Base-by-base conservation (phyloP, 2,888 invertebrate genomes). In the Ectobius pallidus region DNA sequence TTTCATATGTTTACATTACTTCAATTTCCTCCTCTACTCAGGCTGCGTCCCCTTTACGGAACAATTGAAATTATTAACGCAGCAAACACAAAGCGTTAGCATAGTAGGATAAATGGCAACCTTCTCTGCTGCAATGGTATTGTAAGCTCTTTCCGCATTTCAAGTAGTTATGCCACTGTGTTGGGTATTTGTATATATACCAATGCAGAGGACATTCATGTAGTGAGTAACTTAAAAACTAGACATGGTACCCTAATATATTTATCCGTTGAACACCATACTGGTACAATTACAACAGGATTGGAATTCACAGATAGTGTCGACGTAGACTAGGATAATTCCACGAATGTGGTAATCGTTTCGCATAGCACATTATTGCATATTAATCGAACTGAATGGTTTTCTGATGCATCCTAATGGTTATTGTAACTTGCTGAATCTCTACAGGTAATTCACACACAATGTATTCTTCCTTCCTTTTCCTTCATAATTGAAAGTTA, bases 21-120 rank as follows among this genome's bases (percentile, higher is more conserved):
- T 30, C 32, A 58, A 16, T 58, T 30, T 58, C n/a, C 58, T 32
- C 16, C 30, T 30, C 16, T 18, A 55, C 32, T 25, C 2, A n/a
- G 11, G 34, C 58, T 18, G 16, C 7, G 16, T 16, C 32, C 32
- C 9, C 9, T 14, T n/a, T 16, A 6, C 16, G 58, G 2, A 9
- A 58, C 30, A 58, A 58, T n/a, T 58, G 32, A 20, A 58, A 58
- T 32, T 58, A 58, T 58, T 58, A 58, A 58, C 27, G 58, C 16
- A 25, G 58, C n/a, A 58, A 30, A 58, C 9, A 25, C 7, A 14
- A 25, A 1, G 25, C 46, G 22, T 52, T 52, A 52, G 14, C 16
- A 9, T 9, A 22, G 52, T 52, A 14, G 22, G 25, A 22, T 52
- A 52, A 49, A 52, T 2, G 25, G 52, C 4, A 14, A 25, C 52